Evolutionary conservation across 2,797 vertebrate genomes (phyloP), one percentile per base, ranked within the genome.

Genomic region (Phaenicophaeus curvirostris): DNA sequence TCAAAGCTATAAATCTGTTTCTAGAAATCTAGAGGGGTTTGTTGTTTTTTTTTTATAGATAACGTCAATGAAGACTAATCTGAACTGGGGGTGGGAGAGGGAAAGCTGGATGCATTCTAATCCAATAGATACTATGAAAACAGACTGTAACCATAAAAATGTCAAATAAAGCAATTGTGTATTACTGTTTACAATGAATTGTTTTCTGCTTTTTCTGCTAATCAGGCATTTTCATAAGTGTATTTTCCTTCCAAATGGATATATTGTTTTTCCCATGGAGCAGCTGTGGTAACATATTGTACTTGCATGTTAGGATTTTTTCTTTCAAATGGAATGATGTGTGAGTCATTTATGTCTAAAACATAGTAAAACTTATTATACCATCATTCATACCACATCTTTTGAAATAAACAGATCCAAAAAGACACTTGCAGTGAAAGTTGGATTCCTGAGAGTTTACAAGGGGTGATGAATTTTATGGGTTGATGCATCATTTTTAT

Each of bases 181-280:
- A 82, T 90, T 95, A 72, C 62, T 88, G 85, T 94, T 94, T 91
- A 44, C 88, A 88, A 95, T 88, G 4, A 95, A 91, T 94, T 94
- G 77, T 93, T 93, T 96, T 92, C 90, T 95, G 39, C 73, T 90
- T 93, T 94, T 91, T 94, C 77, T 94, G 71, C 91, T 94, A 90
- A 93, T 94, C 69, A 48, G 77, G 44, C 63, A 62, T 90, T 96
- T 97, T 94, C 81, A 77, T 87, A 94, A 92, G 90, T 87, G 61
- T 59, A 41, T 95, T 94, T 93, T 73, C n/a, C 74, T 93, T 93
- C 67, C 75, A 94, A 89, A 87, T 85, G 80, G 54, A 9, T 91
- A 51, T 92, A 71, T 58, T 91, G 77, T 89, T 94, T 75, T 71
- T 93, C 71, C 86, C 75, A 28, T 54, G 57, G 88, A 94, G 65